These are phyloP conservation scores for Cyphomyrus plagiostoma DNA, from an alignment of 2,113 vertebrate species.

Conservation along the genomic window DNA sequence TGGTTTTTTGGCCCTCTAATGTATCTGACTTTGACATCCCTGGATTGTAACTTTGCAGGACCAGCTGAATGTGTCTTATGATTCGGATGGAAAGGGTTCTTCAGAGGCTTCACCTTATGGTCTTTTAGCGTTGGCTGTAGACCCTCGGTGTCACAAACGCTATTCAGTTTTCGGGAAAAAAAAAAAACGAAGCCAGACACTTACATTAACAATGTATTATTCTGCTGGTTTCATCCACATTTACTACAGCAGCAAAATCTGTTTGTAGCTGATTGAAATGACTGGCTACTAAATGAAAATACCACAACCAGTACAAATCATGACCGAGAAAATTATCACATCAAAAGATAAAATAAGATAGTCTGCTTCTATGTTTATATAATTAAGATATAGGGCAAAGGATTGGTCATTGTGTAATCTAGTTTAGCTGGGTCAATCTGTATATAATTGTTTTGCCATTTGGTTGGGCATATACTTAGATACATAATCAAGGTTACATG, in stretches of 20 bases:
- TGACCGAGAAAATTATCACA: background rate
- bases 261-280: background rate
- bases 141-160: background rate
- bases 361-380: background rate
- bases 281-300: background rate
- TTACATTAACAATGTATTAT: background rate
- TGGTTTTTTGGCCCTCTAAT: too few species aligned
- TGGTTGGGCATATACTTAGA: background rate
- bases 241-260: background rate
- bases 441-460: background rate
- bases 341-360: background rate
- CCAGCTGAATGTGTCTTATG: background rate
- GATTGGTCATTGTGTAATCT: background rate
- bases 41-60: background rate
- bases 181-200: background rate
- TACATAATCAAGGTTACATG: background rate
- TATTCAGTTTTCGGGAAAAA: background rate
- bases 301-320: background rate
- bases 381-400: conserved; percentile 1
- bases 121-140: background rate
- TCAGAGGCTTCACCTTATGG: background rate
- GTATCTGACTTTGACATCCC: too few species aligned
- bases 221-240: background rate
- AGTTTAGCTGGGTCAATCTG: background rate
- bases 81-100: background rate